Base-by-base conservation (phyloP, 2,113 vertebrate species). In the Pseudorasbora parva region DNA sequence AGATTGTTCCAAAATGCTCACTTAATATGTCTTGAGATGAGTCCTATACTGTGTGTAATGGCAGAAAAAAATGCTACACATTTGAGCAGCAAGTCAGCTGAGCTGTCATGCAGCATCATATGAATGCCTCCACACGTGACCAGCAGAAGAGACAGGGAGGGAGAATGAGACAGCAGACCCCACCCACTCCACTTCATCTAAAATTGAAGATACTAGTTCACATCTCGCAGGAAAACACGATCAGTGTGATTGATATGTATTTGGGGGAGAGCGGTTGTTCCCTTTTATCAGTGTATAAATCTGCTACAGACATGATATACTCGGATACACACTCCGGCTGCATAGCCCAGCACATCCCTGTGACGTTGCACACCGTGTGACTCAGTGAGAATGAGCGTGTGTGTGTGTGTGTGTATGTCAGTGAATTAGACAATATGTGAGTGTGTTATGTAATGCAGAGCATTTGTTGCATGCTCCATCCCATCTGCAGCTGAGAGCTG, bases 391-490 rank as follows among this genome's bases (percentile, higher is more conserved):
- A 45, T 45, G 21, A 45, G 73, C n/a, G 21, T 49, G 78, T 21
- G 51, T 81, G 57, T 21, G n/a, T n/a, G n/a, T n/a, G n/a, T n/a
- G n/a, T n/a, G n/a, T 21, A 66, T 66, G 23, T 12, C 14, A 72
- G 56, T 60, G 12, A 71, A 62, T 62, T 51, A 85, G 8, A 73
- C 27, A 19, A 56, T 66, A 41, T 64, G 74, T 41, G 59, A 78
- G 57, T 64, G 83, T 74, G 62, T 85, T 88, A 86, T 77, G 78
- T 72, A 85, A 88, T 71, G 57, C 54, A 79, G 41, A 23, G 79
- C 62, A 74, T 64, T 54, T 66, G 47, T 37, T 59, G 60, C 51
- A 56, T 47, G 66, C 83, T 68, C 64, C 62, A 33, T 66, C 59
- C 71, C 57, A 64, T 57, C 83, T 75, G 80, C 45, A 75, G 33